Conservation (phyloP, 2,888 invertebrate genomes). For the Proisotoma minuta region DNA sequence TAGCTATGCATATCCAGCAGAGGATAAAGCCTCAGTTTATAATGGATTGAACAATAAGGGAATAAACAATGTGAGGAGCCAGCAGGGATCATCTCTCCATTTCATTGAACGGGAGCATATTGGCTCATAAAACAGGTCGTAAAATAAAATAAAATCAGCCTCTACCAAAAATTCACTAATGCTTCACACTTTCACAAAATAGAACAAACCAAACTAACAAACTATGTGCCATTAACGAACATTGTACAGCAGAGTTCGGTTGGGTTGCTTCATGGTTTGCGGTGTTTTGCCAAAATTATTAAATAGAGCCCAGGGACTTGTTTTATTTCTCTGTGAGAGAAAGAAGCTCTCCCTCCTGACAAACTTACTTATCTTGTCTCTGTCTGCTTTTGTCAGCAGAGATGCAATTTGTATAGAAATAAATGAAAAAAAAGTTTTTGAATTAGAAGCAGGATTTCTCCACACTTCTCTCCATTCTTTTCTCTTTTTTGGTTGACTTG, state of each 20-base stretch:
- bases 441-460: slow-evolving; percentile 1
- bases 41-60: neutral
- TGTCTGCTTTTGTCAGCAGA: neutral
- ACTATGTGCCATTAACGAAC: too few relatives aligned
- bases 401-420: slow-evolving; percentile 3
- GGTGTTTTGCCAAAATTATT: too few relatives aligned
- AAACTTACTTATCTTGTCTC: neutral
- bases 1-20: too few relatives aligned
- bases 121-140: slow-evolving; percentile 2
- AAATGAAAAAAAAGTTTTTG: slow-evolving; percentile 4
- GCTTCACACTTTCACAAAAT: slow-evolving; percentile 2
- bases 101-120: neutral
- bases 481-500: neutral
- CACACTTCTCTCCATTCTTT: too few relatives aligned
- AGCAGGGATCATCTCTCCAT: neutral
- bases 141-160: slow-evolving; percentile 6
- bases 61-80: neutral
- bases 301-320: too few relatives aligned
- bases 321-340: too few relatives aligned
- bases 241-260: too few relatives aligned
- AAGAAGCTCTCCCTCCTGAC: neutral
- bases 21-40: too few relatives aligned
- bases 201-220: neutral
- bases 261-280: too few relatives aligned
- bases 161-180: slow-evolving; percentile 1